Base-by-base conservation (phyloP, 2,888 invertebrate genomes). In the Temnothorax rugatulus region DNA sequence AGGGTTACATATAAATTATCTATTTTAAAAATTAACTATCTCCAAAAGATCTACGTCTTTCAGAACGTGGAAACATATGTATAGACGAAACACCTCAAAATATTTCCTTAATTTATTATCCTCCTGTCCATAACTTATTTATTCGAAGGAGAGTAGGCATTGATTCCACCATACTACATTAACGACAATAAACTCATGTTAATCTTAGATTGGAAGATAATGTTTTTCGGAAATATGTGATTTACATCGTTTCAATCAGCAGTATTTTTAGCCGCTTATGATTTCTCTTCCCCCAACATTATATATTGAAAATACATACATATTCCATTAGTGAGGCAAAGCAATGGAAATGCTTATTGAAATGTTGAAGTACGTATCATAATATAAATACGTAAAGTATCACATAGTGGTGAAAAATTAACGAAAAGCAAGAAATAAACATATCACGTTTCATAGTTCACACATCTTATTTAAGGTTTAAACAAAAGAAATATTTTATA, bases 1-100 rank as follows among this genome's bases (percentile, higher is more conserved):
- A 44, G 11, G 63, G 3, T 47, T 75, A 34, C 9, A 34, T 44
- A 54, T 38, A 11, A 68, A 68, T 68, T 54, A 3, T 47, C 34
- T 38, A 75, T 47, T 64, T 77, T n/a, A 38, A 69, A 77, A 77
- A 44, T 9, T n/a, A 54, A 68, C 41, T 15, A 77, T 44, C 21
- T 69, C 44, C 69, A 57, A 77, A 29, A 68, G 25, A 66, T 18
- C 9, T 41, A 15, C 15, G 13, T 66, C 21, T 41, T 38, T 52
- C n/a, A 76, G 38, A 38, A 38, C 21, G 11, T 50, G 18, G 21
- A 76, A 52, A 76, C 15, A 64, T 50, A 25, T 18, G 18, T 52
- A 4, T n/a, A 50, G 4, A 66, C 29, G n/a, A 54, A 68, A 77
- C 21, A 41, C 0, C 29, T 66, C n/a, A 18, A 68, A 47, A 34